phyloP scores from a whole-genome alignment of 2,888 invertebrate species.

The Dolichomitus sp. region DNA sequence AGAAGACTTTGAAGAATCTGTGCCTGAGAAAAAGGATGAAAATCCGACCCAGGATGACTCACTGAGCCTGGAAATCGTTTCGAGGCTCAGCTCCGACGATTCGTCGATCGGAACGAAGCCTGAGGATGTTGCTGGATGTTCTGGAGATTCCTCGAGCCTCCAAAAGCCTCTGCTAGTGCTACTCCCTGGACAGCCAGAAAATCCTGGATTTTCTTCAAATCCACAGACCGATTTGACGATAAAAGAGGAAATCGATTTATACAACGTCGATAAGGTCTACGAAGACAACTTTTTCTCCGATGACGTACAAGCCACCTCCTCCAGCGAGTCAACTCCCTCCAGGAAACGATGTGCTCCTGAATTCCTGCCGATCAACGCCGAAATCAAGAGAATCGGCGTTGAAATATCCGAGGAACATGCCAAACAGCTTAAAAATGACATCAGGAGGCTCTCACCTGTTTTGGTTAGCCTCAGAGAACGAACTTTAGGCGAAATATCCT shows the following conservation, averaged over 20 bases:
- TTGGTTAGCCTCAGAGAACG: slow-evolving; percentile 82
- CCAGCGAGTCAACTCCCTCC: slow-evolving; percentile 46
- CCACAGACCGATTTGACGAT: background rate
- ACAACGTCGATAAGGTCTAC: slow-evolving; percentile 3
- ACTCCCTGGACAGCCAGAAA: background rate
- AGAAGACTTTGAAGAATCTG: background rate
- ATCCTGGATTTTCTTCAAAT: background rate
- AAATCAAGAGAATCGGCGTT: slow-evolving; percentile 81
- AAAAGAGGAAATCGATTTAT: background rate
- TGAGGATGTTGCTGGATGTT: background rate
- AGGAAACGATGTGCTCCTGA: slow-evolving; percentile 77
- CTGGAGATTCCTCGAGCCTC: background rate
- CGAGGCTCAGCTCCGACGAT: slow-evolving; percentile 22
- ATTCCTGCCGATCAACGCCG: slow-evolving; percentile 77
- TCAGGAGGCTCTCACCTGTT: slow-evolving; percentile 82
- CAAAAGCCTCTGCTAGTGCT: background rate
- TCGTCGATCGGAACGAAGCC: background rate
- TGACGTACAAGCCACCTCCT: slow-evolving; percentile 1
- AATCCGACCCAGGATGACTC: slow-evolving; percentile 1
- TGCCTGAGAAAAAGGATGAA: background rate
- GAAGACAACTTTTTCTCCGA: slow-evolving; percentile 44
- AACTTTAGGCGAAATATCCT: slow-evolving; percentile 83
- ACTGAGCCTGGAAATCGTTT: slow-evolving; percentile 24
- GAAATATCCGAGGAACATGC: slow-evolving; percentile 83
- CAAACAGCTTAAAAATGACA: slow-evolving; percentile 81